phyloP scores from a whole-genome alignment of 2,797 vertebrate genomes.

The Mus spretus region DNA sequence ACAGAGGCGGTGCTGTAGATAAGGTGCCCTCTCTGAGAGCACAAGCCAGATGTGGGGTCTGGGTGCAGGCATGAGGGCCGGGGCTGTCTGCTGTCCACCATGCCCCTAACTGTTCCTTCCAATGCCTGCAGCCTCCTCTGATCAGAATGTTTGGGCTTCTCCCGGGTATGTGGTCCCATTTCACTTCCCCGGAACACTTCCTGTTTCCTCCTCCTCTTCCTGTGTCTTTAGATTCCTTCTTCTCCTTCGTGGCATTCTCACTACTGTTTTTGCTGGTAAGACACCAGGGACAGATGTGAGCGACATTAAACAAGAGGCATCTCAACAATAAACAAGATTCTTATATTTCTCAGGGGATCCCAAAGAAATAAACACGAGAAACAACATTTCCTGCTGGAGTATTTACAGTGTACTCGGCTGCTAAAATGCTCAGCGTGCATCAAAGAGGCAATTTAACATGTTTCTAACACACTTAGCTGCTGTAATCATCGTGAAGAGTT shows the following conservation, averaged over 20 bases:
- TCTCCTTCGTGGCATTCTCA: constrained; percentile 35
- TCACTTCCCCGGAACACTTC: not conserved
- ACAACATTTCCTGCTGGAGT: constrained; percentile 77
- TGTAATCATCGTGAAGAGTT: constrained; percentile 64
- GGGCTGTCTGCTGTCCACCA: not conserved
- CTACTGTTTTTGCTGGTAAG: constrained; percentile 36
- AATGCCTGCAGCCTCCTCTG: fast-evolving
- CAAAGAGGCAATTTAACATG: constrained; percentile 73
- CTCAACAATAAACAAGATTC: constrained; percentile 81
- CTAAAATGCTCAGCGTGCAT: constrained; percentile 73
- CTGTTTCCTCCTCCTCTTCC: not conserved
- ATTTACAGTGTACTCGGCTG: constrained; percentile 73
- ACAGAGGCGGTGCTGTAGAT: not conserved
- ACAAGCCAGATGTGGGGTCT: not conserved
- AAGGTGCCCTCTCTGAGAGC: not conserved
- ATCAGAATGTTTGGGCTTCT: not conserved
- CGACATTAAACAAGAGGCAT: constrained; percentile 80
- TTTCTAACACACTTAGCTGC: constrained; percentile 58
- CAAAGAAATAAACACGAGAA: constrained; percentile 79
- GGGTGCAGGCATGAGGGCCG: too few relatives aligned
- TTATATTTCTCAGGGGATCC: constrained; percentile 68
- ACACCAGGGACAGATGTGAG: constrained; percentile 59
- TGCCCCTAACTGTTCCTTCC: not conserved
- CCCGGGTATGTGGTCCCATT: not conserved
- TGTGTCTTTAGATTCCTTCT: constrained; percentile 27